Evolutionary conservation across 2,888 invertebrate genomes (phyloP).

Genomic region (Sphaeridia pumilis): DNA sequence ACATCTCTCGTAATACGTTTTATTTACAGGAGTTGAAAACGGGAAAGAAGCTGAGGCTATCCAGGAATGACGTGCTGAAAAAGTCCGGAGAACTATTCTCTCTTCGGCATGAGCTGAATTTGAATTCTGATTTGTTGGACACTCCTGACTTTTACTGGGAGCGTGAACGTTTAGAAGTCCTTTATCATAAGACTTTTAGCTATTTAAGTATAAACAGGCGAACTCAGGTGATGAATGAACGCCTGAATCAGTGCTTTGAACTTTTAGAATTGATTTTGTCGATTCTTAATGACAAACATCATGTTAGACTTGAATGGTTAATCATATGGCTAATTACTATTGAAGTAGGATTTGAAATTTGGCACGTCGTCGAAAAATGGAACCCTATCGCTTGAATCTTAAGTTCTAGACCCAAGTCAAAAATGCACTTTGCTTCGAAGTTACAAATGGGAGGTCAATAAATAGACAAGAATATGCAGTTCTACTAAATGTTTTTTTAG

Average conservation of each 20-base stretch:
- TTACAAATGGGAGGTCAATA: too few species aligned
- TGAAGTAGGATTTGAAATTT: constrained; percentile 74
- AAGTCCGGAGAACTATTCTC: constrained; percentile 82
- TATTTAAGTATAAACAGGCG: constrained; percentile 76
- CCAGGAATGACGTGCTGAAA: constrained; percentile 56
- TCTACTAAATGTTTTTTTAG: too few species aligned
- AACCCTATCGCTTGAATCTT: too few species aligned
- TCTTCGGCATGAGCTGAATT: constrained; percentile 74
- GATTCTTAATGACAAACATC: constrained; percentile 84
- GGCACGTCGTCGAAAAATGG: constrained; percentile 7
- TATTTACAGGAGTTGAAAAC: constrained; percentile 53
- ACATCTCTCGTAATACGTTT: too few species aligned
- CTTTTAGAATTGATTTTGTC: constrained; percentile 76
- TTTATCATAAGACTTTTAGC: constrained; percentile 68
- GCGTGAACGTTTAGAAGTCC: constrained; percentile 68
- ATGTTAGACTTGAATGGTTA: constrained; percentile 91
- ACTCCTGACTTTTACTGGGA: constrained; percentile 99
- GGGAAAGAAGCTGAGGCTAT: constrained; percentile 58
- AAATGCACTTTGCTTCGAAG: too few species aligned
- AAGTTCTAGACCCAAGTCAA: too few species aligned
- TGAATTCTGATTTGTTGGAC: constrained; percentile 86
- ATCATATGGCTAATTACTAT: constrained; percentile 90
- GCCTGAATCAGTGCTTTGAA: constrained; percentile 86
- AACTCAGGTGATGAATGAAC: constrained; percentile 89
- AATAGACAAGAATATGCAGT: too few species aligned